Evolutionary conservation across 2,113 vertebrate species (phyloP).

Genomic region (Hemiscyllium ocellatum): DNA sequence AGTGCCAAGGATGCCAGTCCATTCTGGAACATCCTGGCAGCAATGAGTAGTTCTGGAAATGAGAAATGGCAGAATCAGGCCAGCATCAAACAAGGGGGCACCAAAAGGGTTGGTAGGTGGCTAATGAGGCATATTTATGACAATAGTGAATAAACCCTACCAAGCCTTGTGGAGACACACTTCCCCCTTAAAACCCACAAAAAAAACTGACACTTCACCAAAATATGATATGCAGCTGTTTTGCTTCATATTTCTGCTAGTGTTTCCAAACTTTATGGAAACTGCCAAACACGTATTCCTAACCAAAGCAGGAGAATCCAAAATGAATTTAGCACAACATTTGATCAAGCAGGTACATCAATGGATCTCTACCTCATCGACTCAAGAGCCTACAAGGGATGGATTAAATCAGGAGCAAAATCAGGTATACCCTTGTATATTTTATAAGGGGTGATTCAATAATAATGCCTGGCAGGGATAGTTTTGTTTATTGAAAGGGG

Average conservation of each 20-base stretch:
- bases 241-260: background rate
- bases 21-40: no score
- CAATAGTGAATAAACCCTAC: no score
- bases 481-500: background rate
- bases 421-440: background rate
- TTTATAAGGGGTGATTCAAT: background rate
- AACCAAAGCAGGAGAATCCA: background rate
- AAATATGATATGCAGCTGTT: no score
- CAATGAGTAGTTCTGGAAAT: no score
- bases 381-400: background rate
- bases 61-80: no score
- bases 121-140: no score
- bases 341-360: background rate
- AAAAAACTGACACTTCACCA: no score
- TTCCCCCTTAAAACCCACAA: no score
- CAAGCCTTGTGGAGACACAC: no score
- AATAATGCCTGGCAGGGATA: background rate
- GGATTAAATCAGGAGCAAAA: background rate
- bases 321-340: background rate
- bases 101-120: no score
- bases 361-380: background rate
- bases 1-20: no score
- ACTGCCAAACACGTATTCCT: background rate
- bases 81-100: no score
- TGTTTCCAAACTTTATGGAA: background rate